Base-by-base conservation (phyloP, 2,113 vertebrate genomes). In the Pseudorectes ferrugineus region DNA sequence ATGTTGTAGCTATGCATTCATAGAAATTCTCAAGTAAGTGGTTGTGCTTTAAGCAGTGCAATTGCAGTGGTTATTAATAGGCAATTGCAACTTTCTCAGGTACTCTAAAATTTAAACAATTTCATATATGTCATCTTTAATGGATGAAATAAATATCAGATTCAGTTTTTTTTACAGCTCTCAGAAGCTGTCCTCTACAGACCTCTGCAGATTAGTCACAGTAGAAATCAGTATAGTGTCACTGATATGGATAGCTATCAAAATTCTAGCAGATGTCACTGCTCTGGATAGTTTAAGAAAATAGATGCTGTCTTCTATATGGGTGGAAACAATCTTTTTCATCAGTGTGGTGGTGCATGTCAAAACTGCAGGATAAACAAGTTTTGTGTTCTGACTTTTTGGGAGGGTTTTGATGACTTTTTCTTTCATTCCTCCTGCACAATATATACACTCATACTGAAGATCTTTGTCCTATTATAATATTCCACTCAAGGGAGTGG, bases 351-450 rank as follows among this genome's bases (percentile, higher is more conserved):
- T 75, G 35, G 2, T 67, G 11, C 29, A 20, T 28, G 4, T 76
- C 49, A 70, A 84, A 76, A 31, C 31, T 78, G 31, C 31, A 65
- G 31, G 29, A 52, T 19, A 81, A 52, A 59, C 7, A n/a, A 40
- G 6, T 14, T 57, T 24, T 2, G 10, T 54, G 18, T 42, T 75
- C 31, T 67, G 59, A 26, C 17, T 73, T 52, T 29, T 17, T 35
- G 2, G 15, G 3, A 1, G 10, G 6, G 25, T 0, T 7, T 35
- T 33, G 11, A 17, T 67, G 45, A 13, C 4, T 13, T 29, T 36
- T 54, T 74, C 62, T 58, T 73, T 40, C 8, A n/a, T 61, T 46
- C 10, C 9, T 2, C 14, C 10, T 58, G 13, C 28, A 61, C 23
- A 42, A 7, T 75, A 16, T 36, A 9, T n/a, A 25, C 4, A 14